Evolutionary conservation across 2,113 vertebrate genomes (phyloP).

Genomic region (Pseudorectes ferrugineus): DNA sequence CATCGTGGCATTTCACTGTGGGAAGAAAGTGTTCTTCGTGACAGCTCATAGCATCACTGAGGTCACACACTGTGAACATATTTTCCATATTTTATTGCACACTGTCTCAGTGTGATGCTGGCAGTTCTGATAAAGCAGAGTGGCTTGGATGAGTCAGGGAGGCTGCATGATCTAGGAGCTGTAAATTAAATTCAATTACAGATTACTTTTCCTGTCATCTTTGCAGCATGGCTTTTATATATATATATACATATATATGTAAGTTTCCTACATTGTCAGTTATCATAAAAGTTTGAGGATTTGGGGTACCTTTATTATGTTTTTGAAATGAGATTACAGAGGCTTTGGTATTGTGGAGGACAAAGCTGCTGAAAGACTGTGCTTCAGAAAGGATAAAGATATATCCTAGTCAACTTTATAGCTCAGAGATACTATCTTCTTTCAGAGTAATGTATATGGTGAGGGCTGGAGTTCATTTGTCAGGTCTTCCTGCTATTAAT

Average conservation of each 20-base stretch:
- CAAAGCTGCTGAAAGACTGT: neutral
- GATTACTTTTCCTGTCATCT: neutral
- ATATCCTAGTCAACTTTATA: neutral
- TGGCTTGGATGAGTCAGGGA: conserved; percentile 39
- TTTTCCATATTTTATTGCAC: conserved; percentile 20
- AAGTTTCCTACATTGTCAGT: neutral
- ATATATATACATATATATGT: neutral
- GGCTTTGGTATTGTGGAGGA: neutral
- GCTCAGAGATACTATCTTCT: neutral
- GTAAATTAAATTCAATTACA: neutral
- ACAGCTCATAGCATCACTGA: neutral
- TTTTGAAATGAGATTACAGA: neutral
- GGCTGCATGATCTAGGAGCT: neutral
- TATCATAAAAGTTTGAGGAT: neutral
- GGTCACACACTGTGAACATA: neutral
- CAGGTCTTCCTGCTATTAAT: neutral
- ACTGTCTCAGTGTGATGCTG: neutral
- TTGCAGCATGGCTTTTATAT: neutral
- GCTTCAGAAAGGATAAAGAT: neutral
- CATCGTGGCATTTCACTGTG: neutral
- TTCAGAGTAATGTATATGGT: neutral
- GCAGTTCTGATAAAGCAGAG: neutral
- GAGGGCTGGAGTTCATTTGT: neutral
- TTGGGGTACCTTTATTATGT: neutral
- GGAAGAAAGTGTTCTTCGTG: neutral